Evolutionary conservation across 2,888 invertebrate genomes (phyloP), one percentile per base, ranked within the genome.

Genomic region (Ophraella communa): DNA sequence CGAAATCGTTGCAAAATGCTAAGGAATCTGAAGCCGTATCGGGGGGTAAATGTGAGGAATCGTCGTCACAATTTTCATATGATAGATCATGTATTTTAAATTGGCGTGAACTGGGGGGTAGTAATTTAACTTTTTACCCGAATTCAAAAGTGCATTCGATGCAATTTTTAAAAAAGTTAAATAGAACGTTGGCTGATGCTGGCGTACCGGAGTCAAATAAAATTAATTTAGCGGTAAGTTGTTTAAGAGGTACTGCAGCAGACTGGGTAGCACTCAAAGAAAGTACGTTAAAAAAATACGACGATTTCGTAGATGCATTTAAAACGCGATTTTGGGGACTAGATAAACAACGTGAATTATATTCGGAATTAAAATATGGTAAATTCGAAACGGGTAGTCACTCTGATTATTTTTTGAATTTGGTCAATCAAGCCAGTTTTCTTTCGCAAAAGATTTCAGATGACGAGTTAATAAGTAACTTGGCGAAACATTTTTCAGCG

Each of bases 321-420:
- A 57, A 49, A 33, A 44, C 27, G 17, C 33, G 45, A 23, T 63
- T 58, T 53, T 63, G 63, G 57, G 53, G 53, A 2, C 8, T 47
- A 45, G 63, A 63, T 10, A 57, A 63, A 24, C 53, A 63, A 23
- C 30, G 63, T 1, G 63, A 63, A 14, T 33, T 63, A n/a, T 56
- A 57, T 23, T 21, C 52, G 10, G 57, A 63, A 42, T 23, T 63
- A 24, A 42, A 21, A 18, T 57, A 57, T 17, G 62, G 52, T 14
- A 23, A 30, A 18, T 67, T 30, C 17, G 49, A 62, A n/a, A 14
- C 39, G 0, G 65, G 56, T 4, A 62, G n/a, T 20, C 33, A 51
- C 23, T 30, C 67, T 4, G 67, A 67, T 17, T 67, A 64, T 58
- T 61, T 67, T 62, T 23, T 67, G 27, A 33, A 53, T 23, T 24